Evolutionary conservation across 2,888 invertebrate genomes (phyloP), one percentile per base, ranked within the genome.

Genomic region (Patella depressa): DNA sequence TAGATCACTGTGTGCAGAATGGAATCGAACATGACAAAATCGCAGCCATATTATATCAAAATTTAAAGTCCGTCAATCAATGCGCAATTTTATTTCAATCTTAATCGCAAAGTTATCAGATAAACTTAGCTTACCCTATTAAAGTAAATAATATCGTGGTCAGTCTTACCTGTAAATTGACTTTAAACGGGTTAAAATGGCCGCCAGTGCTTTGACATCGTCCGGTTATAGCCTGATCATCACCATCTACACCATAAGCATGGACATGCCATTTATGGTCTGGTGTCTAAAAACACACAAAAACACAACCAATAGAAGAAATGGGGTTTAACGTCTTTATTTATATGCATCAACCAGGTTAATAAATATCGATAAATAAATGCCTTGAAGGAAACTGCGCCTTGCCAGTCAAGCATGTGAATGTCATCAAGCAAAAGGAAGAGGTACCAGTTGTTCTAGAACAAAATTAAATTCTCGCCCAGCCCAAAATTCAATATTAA

Each of bases 181-280:
- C 94, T 73, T 94, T 93, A 86, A 94, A 94, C 0, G 98, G 98
- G 91, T 98, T 97, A 94, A 95, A 98, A 73, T 95, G 95, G n/a
- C 94, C 96, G 85, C 96, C 97, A 0, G 96, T 94, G 85, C 96
- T 96, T 12, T 95, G 91, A 89, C 97, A 89, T 3, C 78, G 19
- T 19, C 96, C 96, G 0, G 96, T 96, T 0, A 96, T 93, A 57
- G 83, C 82, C 7, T 80, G 94, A 15, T 69, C 72, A 72, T 84
- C 85, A 11, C 80, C 81, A 1, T 76, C 75, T 2, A 86, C 81
- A 5, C 80, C 82, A 0, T 78, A 75, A 14, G 72, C 80, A 90
- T 97, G 96, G 15, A 97, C 93, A 19, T 95, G 95, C 97, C 97
- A 98, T 85, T 96, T 93, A 85, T 93, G 93, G 53, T 90, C 90